A percentile compares a stretch with the other conserved stretches of the same genome.
Evolutionary conservation across 1,140 invertebrate genomes (phyloP).

Genomic region (Chrysoperla carnea): DNA sequence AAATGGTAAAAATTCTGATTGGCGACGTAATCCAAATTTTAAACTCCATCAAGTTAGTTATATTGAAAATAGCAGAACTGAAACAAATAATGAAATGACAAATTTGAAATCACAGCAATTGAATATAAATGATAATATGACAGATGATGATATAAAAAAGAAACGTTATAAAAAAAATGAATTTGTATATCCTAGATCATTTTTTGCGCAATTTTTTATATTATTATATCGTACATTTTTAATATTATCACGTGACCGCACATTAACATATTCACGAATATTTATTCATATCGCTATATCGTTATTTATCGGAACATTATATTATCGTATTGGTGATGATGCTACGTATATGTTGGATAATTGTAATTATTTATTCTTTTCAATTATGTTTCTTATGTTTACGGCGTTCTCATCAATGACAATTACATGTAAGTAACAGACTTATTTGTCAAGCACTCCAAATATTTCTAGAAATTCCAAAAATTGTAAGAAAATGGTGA

Average conservation of each 20-base stretch:
- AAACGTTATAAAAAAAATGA: slow-evolving; percentile 6
- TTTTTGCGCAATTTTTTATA: slow-evolving; percentile 42
- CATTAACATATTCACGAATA: slow-evolving; percentile 55
- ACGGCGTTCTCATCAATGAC: slow-evolving; percentile 72
- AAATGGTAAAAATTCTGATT: slow-evolving; percentile 42
- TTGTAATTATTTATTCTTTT: slow-evolving; percentile 62
- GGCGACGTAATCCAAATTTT: slow-evolving; percentile 1
- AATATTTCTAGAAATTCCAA: too few species aligned
- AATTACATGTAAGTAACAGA: slow-evolving; percentile 66
- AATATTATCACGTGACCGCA: slow-evolving; percentile 33
- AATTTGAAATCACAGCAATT: neutral
- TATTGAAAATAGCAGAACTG: slow-evolving; percentile 1
- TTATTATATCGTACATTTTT: slow-evolving; percentile 43
- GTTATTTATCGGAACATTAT: slow-evolving; percentile 59
- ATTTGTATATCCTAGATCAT: slow-evolving; percentile 36
- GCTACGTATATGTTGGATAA: slow-evolving; percentile 55
- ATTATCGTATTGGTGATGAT: slow-evolving; percentile 63
- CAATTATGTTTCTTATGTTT: slow-evolving; percentile 71
- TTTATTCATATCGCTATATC: slow-evolving; percentile 59
- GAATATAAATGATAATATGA: too few species aligned
- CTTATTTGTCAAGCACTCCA: too few species aligned
- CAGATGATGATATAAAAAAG: too few species aligned
- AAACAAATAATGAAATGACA: slow-evolving; percentile 15
- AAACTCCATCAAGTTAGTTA: neutral
- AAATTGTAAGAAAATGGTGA: neutral